A percentile compares a stretch with the other conserved stretches of the same genome.
These are phyloP conservation scores for Theretra japonica DNA, from an alignment of 2,888 invertebrate genomes.

Conservation along the genomic window DNA sequence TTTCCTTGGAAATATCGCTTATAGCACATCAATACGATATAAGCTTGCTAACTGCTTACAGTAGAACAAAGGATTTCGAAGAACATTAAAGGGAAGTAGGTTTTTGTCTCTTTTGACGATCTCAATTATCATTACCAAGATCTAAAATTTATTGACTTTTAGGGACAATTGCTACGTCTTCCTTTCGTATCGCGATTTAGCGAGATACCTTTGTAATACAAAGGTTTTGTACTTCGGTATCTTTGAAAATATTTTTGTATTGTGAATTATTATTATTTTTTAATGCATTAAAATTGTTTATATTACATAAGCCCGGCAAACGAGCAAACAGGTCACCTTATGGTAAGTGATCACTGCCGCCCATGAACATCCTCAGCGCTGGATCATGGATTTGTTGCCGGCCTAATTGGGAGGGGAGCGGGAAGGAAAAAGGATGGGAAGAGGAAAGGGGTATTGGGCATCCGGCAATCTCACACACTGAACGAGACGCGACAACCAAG, in stretches of 20 bases:
- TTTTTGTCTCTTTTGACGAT: not conserved
- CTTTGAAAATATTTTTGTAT: not conserved
- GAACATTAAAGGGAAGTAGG: slow-evolving; percentile 3
- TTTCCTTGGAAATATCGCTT: not conserved
- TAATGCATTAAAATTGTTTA: no score
- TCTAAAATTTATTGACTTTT: slow-evolving; percentile 12
- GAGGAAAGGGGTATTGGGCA: no score
- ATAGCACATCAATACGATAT: not conserved
- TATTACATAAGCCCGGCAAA: no score
- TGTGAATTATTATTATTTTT: not conserved
- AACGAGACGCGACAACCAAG: no score
- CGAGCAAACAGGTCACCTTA: no score
- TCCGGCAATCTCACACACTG: no score
- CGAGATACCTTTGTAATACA: not conserved
- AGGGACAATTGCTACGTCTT: not conserved
- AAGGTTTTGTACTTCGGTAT: not conserved
- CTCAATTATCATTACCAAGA: not conserved
- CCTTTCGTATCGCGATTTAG: not conserved
- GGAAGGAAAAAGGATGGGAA: no score
- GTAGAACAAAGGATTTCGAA: slow-evolving; percentile 7
- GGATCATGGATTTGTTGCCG: no score
- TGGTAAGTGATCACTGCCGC: no score
- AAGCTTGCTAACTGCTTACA: not conserved
- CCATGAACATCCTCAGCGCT: no score
- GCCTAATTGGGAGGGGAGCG: no score